Base-by-base conservation (phyloP, 2,797 vertebrate genomes). In the Scolopax rusticola region DNA sequence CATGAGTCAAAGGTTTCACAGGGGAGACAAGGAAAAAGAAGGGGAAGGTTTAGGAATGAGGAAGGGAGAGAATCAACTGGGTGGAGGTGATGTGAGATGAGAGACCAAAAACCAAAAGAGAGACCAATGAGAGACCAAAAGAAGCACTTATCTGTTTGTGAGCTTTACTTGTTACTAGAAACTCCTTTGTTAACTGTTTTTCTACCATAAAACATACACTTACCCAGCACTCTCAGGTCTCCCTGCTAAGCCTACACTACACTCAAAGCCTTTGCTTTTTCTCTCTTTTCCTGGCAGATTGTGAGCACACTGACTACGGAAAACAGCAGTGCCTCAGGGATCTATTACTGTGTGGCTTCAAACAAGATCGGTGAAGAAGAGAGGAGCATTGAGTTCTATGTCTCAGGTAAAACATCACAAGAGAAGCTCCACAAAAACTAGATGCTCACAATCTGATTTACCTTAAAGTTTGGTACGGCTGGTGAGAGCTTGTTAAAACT, bases 341-440 rank as follows among this genome's bases (percentile, higher is more conserved):
- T 97, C 18, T 99, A 97, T 79, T 95, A 92, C 91, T 99, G 99
- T 15, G 20, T 95, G 87, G 99, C 99, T 61, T 74, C 81, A 63
- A 99, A 99, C 96, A 93, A 96, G 60, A 15, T 90, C 0, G 98
- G 98, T n/a, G 38, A 8, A 24, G 98, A 95, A 63, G 94, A 75
- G 70, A 96, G 98, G 91, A 97, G 47, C 41, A 95, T 98, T 3
- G 76, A 97, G 63, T 99, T 99, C 97, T 99, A 98, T 8, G 97
- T 99, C 51, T 97, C 98, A 90, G 98, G 99, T 99, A 98, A 99
- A 98, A 16, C 9, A 15, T 2, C 40, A 5, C 3, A 1, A 23
- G n/a, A 65, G 41, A 51, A 19, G 2, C 23, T 28, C 8, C 57
- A 5, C 63, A 30, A 6, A 15, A 30, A 15, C 51, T 5, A 38